Evolutionary conservation across 2,113 vertebrate species (phyloP).

Genomic region (Platysternon megacephalum): DNA sequence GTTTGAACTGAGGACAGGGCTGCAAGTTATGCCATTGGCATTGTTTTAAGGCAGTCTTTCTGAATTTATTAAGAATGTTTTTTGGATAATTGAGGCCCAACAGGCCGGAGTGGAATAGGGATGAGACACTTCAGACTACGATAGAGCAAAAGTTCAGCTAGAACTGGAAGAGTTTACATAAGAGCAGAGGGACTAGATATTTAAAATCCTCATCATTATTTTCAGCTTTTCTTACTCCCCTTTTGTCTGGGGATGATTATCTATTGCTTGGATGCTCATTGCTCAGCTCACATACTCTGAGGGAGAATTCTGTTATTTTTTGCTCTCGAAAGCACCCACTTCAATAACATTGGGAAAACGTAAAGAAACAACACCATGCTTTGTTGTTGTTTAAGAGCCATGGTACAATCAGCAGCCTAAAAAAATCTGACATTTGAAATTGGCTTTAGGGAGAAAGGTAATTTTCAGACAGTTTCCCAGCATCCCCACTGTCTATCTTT

Average conservation of each 20-base stretch:
- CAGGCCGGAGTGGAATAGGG: neutral
- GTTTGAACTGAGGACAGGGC: neutral
- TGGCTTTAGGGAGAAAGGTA: neutral
- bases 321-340: neutral
- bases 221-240: neutral
- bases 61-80: constrained; percentile 11
- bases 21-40: neutral
- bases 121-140: neutral
- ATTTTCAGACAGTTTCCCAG: neutral
- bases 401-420: constrained; percentile 1
- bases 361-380: neutral
- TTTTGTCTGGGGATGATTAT: constrained; percentile 9
- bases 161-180: neutral
- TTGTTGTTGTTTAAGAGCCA: constrained; percentile 22
- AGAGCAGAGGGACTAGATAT: neutral
- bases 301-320: neutral
- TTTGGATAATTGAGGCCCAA: neutral
- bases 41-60: constrained; percentile 23
- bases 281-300: neutral
- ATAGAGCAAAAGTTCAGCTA: constrained; percentile 12
- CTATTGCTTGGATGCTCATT: neutral
- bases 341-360: neutral
- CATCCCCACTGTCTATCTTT: neutral
- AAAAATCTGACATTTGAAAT: neutral
- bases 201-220: neutral